Conservation (phyloP, 2,113 vertebrate genomes). For the Phocoena sinus region DNA sequence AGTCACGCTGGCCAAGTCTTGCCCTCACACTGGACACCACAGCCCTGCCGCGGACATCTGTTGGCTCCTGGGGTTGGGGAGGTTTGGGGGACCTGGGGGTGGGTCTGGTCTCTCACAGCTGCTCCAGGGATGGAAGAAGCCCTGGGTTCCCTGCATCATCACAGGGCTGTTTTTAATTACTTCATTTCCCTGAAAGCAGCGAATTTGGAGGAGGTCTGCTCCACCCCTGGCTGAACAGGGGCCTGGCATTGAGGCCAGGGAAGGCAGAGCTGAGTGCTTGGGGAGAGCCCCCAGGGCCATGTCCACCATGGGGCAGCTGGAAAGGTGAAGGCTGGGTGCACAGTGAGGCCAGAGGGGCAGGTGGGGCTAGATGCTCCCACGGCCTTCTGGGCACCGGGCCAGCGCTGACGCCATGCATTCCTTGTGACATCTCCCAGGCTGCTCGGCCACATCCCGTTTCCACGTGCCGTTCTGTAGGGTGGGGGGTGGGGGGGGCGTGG, state of each 20-base stretch:
- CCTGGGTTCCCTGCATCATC: background rate
- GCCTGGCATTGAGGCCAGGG: no score
- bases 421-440: background rate
- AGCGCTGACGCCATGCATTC: accelerated
- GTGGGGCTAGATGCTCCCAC: background rate
- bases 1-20: background rate
- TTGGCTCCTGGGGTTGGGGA: background rate
- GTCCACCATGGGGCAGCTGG: background rate
- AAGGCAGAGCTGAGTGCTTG: background rate
- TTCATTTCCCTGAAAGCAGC: constrained; percentile 32
- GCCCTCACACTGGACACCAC: background rate
- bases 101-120: background rate
- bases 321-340: background rate
- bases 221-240: background rate
- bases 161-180: constrained; percentile 41
- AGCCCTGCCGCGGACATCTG: background rate
- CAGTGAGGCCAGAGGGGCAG: background rate
- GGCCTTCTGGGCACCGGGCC: background rate
- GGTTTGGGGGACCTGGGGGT: background rate
- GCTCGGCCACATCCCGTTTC: accelerated
- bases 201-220: background rate
- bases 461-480: accelerated
- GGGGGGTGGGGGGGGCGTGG: background rate
- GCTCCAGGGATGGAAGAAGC: background rate
- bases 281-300: background rate